These are phyloP conservation scores for Anticlea derivata DNA, from an alignment of 2,888 invertebrate species.

Conservation along the genomic window DNA sequence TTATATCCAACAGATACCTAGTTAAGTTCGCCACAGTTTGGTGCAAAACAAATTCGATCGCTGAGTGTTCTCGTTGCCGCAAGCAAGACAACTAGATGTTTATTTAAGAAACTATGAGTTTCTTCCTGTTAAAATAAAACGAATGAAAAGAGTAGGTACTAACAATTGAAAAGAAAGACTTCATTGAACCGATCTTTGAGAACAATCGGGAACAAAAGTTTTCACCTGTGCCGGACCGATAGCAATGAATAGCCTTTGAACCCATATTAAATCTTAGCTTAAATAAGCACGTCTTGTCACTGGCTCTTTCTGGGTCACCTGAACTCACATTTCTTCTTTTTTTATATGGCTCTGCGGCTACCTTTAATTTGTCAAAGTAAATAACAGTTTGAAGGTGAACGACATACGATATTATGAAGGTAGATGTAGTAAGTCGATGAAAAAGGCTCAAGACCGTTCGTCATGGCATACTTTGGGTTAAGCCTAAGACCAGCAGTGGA, in stretches of 20 bases:
- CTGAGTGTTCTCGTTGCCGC: constrained; percentile 25
- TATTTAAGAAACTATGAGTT: constrained; percentile 31
- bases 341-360: too few species aligned
- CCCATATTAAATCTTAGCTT: not conserved
- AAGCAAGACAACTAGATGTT: constrained; percentile 35
- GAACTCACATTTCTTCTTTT: too few species aligned
- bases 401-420: too few species aligned
- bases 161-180: not conserved
- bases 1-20: too few species aligned
- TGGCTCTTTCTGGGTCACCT: too few species aligned
- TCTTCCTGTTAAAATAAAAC: constrained; percentile 9
- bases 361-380: too few species aligned
- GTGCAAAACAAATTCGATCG: constrained; percentile 29
- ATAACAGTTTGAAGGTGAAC: too few species aligned
- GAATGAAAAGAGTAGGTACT: constrained; percentile 2
- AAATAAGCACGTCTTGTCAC: too few species aligned
- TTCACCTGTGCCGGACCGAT: constrained; percentile 1
- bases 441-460: too few species aligned
- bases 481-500: too few species aligned
- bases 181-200: constrained; percentile 20
- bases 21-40: constrained; percentile 8
- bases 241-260: not conserved
- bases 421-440: too few species aligned
- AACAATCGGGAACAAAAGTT: constrained; percentile 31
- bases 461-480: too few species aligned